These are phyloP conservation scores for Nanorana parkeri DNA, from an alignment of 2,113 vertebrate genomes.

Conservation along the genomic window DNA sequence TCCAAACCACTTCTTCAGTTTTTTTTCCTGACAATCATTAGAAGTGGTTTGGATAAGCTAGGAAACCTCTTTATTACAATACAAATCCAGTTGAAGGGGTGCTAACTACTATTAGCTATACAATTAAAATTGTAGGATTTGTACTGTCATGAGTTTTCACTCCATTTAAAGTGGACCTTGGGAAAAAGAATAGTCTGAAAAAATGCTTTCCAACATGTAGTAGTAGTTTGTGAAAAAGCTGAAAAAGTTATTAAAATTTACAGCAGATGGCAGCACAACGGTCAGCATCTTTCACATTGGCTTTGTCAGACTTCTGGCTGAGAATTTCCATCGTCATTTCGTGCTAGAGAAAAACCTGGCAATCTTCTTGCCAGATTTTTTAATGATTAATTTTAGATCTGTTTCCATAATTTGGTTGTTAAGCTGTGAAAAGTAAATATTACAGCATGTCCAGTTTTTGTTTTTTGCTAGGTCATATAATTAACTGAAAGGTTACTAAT, in stretches of 20 bases:
- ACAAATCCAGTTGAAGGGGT: neutral
- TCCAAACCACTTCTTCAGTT: too few relatives aligned
- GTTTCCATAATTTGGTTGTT: slow-evolving; percentile 23
- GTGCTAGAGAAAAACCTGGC: neutral
- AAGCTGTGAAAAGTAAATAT: slow-evolving; percentile 20
- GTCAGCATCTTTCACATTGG: neutral
- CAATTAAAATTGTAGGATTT: neutral
- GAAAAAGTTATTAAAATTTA: neutral
- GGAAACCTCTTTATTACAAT: too few relatives aligned
- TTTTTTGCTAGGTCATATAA: neutral
- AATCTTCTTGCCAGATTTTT: slow-evolving; percentile 5
- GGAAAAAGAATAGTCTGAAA: too few relatives aligned
- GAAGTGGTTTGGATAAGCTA: too few relatives aligned
- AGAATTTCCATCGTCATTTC: neutral
- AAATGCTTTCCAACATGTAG: too few relatives aligned
- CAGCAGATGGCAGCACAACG: slow-evolving; percentile 37
- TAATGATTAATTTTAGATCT: slow-evolving; percentile 27
- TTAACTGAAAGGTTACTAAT: slow-evolving; percentile 33
- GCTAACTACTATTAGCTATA: too few relatives aligned
- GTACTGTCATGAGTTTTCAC: neutral
- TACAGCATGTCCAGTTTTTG: neutral
- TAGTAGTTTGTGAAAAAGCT: too few relatives aligned
- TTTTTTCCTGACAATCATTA: too few relatives aligned
- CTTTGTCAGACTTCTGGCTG: slow-evolving; percentile 14
- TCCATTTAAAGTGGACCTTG: too few relatives aligned